Conservation (phyloP, 1,140 invertebrate genomes). For the Pteromalus puparum region DNA sequence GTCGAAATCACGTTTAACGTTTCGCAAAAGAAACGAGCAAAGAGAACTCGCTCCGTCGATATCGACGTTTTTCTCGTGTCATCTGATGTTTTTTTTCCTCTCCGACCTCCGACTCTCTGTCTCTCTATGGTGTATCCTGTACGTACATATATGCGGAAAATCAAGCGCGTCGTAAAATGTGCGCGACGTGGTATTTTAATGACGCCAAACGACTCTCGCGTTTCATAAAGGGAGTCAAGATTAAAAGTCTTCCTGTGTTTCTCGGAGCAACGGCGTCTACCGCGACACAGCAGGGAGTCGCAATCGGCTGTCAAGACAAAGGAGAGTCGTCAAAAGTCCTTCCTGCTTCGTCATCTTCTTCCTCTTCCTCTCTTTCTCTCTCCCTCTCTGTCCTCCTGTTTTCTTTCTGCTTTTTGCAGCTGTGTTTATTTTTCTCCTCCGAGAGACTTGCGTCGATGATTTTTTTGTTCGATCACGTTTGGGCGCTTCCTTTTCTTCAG, state of each 20-base stretch:
- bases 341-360: background rate
- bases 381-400: background rate
- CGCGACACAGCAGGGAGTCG: background rate
- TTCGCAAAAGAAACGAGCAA: background rate
- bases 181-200: slow-evolving; percentile 51
- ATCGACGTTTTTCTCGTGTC: slow-evolving; percentile 15
- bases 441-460: background rate
- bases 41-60: background rate
- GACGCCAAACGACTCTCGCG: slow-evolving; percentile 38
- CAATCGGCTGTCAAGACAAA: slow-evolving; percentile 38
- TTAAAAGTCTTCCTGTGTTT: slow-evolving; percentile 25
- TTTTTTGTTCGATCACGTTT: background rate
- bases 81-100: background rate
- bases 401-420: background rate
- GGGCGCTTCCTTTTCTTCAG: background rate
- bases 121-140: no score
- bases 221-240: slow-evolving; percentile 40
- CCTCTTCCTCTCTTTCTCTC: background rate
- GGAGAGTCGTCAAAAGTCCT: background rate
- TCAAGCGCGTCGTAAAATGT: background rate
- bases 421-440: background rate
- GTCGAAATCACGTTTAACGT: background rate
- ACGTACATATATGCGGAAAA: background rate
- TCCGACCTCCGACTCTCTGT: background rate
- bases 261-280: background rate